Evolutionary conservation across 2,797 vertebrate species (phyloP).

Genomic region (Pristis pectinata): DNA sequence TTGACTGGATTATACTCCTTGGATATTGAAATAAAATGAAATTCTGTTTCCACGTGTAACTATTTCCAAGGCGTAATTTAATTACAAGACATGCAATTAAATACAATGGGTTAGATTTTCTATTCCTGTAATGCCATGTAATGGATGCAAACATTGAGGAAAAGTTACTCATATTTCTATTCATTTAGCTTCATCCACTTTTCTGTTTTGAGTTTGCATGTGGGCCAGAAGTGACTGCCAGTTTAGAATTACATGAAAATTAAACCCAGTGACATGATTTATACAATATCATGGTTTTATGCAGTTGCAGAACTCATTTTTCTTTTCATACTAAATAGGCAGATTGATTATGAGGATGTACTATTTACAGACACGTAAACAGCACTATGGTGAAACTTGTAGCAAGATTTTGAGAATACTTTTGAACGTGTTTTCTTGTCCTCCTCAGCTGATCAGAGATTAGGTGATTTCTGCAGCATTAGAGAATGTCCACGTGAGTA

Average conservation of each 20-base stretch:
- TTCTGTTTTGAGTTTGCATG: neutral
- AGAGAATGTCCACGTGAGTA: neutral
- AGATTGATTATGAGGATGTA: too few species aligned
- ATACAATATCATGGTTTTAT: neutral
- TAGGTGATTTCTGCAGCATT: neutral
- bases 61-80: neutral
- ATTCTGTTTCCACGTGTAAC: neutral
- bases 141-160: neutral
- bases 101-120: neutral
- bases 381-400: neutral
- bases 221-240: neutral
- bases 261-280: neutral
- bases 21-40: neutral
- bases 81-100: neutral
- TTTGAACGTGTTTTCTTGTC: neutral
- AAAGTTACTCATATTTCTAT: neutral
- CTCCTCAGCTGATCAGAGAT: neutral
- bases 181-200: neutral
- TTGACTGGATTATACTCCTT: neutral
- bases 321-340: neutral
- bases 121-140: neutral
- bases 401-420: neutral
- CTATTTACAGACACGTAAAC: neutral
- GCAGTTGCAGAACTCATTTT: neutral
- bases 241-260: neutral